Percentiles rank a stretch among this genome's conserved stretches.
These are phyloP conservation scores for Myoxocephalus aenaeus DNA, from an alignment of 2,797 vertebrate species.

Conservation along the genomic window DNA sequence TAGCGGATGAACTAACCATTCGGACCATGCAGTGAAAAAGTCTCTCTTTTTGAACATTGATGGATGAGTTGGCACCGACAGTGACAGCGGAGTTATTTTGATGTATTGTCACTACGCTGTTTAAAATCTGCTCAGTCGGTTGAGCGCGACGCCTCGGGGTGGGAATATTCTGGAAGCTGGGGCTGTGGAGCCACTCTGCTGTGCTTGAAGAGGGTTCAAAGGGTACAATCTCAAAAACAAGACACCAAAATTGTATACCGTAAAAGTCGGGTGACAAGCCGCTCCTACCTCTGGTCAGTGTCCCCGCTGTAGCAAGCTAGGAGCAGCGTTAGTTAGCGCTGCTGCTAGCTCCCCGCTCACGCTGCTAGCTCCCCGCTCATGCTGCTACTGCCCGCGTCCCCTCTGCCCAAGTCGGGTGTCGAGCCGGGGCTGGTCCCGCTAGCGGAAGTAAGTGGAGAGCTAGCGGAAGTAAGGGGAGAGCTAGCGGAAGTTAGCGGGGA, in stretches of 20 bases:
- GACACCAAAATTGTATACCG: constrained; percentile 6
- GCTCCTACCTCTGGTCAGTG: too few species aligned
- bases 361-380: too few species aligned
- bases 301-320: too few species aligned
- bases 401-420: too few species aligned
- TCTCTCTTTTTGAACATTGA: constrained; percentile 20
- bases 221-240: not conserved
- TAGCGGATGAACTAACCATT: not conserved
- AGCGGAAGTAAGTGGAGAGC: too few species aligned
- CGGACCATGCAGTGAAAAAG: not conserved
- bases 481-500: too few species aligned
- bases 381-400: too few species aligned
- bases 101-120: constrained; percentile 4
- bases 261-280: too few species aligned
- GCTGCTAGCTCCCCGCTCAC: too few species aligned
- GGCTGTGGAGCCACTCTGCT: not conserved
- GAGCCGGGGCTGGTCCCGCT: too few species aligned
- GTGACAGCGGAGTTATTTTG: constrained; percentile 25
- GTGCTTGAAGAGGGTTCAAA: not conserved
- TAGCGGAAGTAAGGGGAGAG: too few species aligned
- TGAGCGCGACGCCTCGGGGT: not conserved
- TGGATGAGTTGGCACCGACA: constrained; percentile 13
- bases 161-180: constrained; percentile 10
- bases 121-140: constrained; percentile 4
- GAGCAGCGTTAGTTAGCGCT: too few species aligned